Evolutionary conservation across 2,888 invertebrate genomes (phyloP).

Genomic region (Orthosia cruda): DNA sequence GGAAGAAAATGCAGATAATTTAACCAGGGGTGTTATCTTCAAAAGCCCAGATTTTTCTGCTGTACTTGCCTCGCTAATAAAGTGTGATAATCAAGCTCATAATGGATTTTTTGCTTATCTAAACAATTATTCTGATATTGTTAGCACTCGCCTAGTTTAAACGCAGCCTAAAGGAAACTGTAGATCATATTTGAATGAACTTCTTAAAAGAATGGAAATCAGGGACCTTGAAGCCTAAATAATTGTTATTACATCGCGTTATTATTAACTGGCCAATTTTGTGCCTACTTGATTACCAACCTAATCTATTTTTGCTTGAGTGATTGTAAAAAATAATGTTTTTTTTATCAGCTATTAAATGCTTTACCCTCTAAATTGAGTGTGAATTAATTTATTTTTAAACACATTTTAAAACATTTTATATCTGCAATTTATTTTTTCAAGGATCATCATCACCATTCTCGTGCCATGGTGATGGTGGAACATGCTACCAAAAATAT

Average conservation of each 20-base stretch:
- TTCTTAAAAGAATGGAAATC: slow-evolving; percentile 35
- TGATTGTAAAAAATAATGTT: slow-evolving; percentile 26
- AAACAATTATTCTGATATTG: neutral
- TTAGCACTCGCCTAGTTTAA: neutral
- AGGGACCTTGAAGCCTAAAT: slow-evolving; percentile 26
- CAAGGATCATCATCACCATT: neutral
- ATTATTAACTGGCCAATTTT: slow-evolving; percentile 39
- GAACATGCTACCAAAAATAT: no score
- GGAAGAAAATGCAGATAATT: neutral
- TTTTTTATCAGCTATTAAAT: neutral
- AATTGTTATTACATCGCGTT: slow-evolving; percentile 23
- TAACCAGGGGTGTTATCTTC: no score
- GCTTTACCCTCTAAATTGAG: slow-evolving; percentile 4
- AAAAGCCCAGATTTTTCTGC: no score
- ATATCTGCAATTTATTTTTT: neutral
- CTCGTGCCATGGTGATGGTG: no score
- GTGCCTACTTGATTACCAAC: neutral
- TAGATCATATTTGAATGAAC: neutral
- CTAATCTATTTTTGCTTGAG: slow-evolving; percentile 14
- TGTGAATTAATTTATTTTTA: neutral
- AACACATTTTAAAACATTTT: neutral
- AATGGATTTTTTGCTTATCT: no score
- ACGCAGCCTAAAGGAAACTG: slow-evolving; percentile 7
- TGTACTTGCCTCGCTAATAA: no score
- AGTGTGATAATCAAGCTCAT: no score